Evolutionary conservation across 2,113 vertebrate genomes (phyloP).

Genomic region (Daphoenositta chrysoptera): DNA sequence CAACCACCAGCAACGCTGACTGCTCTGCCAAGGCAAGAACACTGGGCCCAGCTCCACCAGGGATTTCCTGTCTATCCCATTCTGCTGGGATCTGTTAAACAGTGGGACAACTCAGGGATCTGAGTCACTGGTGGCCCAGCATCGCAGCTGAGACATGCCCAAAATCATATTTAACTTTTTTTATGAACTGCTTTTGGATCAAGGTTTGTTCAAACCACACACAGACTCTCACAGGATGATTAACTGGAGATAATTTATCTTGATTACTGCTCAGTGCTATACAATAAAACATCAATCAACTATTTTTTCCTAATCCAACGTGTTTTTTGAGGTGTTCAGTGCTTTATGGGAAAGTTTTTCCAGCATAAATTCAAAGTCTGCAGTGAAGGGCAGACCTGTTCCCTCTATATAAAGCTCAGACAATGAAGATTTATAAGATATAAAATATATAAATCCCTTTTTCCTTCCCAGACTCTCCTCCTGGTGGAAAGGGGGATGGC

Average conservation of each 20-base stretch:
- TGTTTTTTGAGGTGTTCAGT: neutral
- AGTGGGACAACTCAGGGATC: neutral
- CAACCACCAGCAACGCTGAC: neutral
- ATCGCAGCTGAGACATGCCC: rapidly evolving
- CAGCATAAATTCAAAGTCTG: neutral
- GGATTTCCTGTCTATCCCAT: neutral
- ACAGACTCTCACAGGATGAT: neutral
- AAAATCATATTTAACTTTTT: neutral
- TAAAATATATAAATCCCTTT: neutral
- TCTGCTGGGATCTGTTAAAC: neutral
- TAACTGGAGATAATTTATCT: neutral
- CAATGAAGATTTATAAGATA: neutral
- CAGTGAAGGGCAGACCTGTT: neutral
- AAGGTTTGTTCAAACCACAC: neutral
- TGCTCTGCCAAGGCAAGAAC: neutral
- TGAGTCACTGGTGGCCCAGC: neutral
- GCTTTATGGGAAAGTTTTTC: neutral
- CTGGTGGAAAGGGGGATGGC: neutral
- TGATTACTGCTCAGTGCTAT: neutral
- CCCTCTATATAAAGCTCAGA: neutral
- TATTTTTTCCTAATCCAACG: neutral
- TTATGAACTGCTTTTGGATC: neutral
- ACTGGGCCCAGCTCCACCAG: neutral
- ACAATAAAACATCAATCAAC: neutral
- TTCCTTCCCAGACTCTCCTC: neutral